Conservation (phyloP, 2,113 vertebrate species). For the Tyrannus savana region DNA sequence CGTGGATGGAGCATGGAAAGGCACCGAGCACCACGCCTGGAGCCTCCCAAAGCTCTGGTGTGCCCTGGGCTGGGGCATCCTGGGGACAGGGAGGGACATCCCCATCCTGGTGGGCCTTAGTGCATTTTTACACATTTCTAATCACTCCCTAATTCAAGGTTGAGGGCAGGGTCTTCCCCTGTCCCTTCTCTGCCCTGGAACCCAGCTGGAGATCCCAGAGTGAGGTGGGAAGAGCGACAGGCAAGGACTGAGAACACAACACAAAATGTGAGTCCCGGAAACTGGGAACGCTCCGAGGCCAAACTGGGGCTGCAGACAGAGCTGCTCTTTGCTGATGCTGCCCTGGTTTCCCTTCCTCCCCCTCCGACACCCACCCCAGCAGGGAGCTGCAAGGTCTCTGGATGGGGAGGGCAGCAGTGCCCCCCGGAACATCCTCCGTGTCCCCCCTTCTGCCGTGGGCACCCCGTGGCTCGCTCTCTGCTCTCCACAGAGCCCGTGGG, state of each 20-base stretch:
- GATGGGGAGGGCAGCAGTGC: fast-evolving
- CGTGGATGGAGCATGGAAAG: not conserved
- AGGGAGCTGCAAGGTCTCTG: not conserved
- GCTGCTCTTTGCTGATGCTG: not conserved
- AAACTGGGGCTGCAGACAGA: not conserved
- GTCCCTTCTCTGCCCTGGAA: not conserved
- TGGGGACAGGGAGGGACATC: fast-evolving
- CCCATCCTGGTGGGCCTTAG: not conserved
- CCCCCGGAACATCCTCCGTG: not conserved
- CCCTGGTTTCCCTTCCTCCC: not conserved
- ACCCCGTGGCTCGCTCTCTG: not conserved
- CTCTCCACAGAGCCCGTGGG: fast-evolving
- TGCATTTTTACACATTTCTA: not conserved
- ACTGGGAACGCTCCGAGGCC: not conserved
- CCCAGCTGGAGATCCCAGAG: not conserved
- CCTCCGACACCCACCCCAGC: fast-evolving
- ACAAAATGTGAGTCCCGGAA: fast-evolving
- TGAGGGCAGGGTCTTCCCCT: not conserved
- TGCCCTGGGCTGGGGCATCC: fast-evolving
- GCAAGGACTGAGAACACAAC: not conserved
- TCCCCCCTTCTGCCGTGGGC: fast-evolving
- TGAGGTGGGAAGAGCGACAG: not conserved
- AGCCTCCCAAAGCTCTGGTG: fast-evolving
- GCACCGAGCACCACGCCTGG: fast-evolving
- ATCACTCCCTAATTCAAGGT: not conserved